Conservation (phyloP, 2,888 invertebrate genomes). For the Stratiomys singularior region DNA sequence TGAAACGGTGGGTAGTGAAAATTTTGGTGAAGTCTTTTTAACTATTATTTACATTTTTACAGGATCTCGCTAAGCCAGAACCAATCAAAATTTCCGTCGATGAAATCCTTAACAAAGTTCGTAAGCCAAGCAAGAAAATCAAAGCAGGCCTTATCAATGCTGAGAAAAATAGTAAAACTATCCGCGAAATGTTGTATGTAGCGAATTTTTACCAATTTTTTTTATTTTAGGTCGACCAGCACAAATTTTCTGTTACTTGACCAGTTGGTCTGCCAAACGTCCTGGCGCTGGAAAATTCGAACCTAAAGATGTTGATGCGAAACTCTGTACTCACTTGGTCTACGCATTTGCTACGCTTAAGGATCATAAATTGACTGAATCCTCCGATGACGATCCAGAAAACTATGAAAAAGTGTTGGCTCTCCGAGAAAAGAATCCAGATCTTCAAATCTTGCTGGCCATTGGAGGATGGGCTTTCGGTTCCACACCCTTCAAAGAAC, state of each 20-base stretch:
- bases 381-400: constrained; percentile 83
- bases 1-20: no score
- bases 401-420: constrained; percentile 88
- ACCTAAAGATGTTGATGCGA: constrained; percentile 88
- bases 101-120: constrained; percentile 75
- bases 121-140: constrained; percentile 74
- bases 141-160: constrained; percentile 67
- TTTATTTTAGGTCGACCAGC: constrained; percentile 77
- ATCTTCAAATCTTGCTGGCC: constrained; percentile 85
- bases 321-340: constrained; percentile 92
- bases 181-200: no score
- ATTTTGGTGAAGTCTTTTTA: background rate
- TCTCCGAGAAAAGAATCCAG: constrained; percentile 87
- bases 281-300: constrained; percentile 88
- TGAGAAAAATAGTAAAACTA: constrained; percentile 73
- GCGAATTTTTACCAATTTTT: background rate
- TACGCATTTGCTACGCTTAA: constrained; percentile 94
- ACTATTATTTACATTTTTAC: constrained; percentile 61
- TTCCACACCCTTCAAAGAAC: constrained; percentile 92
- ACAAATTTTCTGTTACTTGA: constrained; percentile 93
- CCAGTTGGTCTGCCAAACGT: constrained; percentile 95
- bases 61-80: constrained; percentile 70
- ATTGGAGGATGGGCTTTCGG: constrained; percentile 98
- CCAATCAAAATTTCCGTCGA: constrained; percentile 81
- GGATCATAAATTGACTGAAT: constrained; percentile 83